Conservation (phyloP, 2,888 invertebrate genomes). For the Torymus auratus region DNA sequence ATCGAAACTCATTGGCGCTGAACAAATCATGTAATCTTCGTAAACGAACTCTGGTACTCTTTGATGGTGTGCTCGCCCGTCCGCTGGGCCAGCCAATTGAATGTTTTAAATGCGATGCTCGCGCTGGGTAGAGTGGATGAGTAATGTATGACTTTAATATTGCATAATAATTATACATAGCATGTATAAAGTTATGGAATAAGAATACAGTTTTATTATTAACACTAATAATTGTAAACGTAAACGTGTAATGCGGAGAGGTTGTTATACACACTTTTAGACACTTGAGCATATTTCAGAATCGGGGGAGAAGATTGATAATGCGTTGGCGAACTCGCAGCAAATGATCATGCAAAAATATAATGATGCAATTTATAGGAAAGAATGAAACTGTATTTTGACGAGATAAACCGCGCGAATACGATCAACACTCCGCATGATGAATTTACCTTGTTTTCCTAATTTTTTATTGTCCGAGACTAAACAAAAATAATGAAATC, state of each 20-base stretch:
- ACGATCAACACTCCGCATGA: conserved; percentile 53
- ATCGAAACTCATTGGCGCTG: not conserved
- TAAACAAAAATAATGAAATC: conserved; percentile 43
- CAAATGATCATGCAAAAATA: conserved; percentile 44
- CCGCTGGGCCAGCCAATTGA: conserved; percentile 41
- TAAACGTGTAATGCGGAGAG: conserved; percentile 69
- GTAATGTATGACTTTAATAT: conserved; percentile 73
- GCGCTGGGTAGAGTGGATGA: conserved; percentile 72
- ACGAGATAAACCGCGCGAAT: conserved; percentile 46
- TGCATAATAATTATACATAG: conserved; percentile 77
- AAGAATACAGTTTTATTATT: conserved; percentile 71
- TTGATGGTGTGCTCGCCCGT: conserved; percentile 47
- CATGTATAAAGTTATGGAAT: conserved; percentile 76
- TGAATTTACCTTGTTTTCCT: conserved; percentile 54
- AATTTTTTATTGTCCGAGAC: conserved; percentile 55
- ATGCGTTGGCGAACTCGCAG: conserved; percentile 51
- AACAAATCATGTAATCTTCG: conserved; percentile 1
- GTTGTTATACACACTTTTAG: conserved; percentile 69
- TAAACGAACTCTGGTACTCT: conserved; percentile 44
- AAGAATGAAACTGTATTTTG: conserved; percentile 52
- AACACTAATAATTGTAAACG: conserved; percentile 72
- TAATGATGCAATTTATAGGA: conserved; percentile 51
- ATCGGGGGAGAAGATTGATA: conserved; percentile 55
- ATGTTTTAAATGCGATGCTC: conserved; percentile 65
- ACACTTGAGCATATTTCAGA: conserved; percentile 65